These are phyloP conservation scores for Semotilus atromaculatus DNA, from an alignment of 2,797 vertebrate species.

Conservation along the genomic window DNA sequence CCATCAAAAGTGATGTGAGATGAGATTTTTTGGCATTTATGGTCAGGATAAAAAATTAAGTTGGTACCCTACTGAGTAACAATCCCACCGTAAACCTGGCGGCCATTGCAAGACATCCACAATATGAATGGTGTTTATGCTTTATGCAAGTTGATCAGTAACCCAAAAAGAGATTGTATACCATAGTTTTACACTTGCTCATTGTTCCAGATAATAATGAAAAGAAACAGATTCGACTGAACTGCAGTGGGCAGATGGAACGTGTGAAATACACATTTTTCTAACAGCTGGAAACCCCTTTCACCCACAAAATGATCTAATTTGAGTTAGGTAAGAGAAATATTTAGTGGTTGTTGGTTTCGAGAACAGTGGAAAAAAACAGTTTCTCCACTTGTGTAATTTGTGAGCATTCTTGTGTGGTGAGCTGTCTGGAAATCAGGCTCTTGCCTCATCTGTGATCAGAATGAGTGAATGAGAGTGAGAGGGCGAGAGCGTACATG, in stretches of 20 bases:
- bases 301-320: neutral
- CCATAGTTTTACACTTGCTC: neutral
- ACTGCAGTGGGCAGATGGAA: neutral
- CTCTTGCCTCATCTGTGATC: conserved; percentile 37
- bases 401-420: conserved; percentile 39
- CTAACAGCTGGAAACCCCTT: neutral
- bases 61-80: neutral
- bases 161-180: neutral
- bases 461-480: conserved; percentile 4
- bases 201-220: neutral
- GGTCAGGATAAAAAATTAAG: too few species aligned
- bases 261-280: neutral
- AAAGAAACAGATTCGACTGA: neutral
- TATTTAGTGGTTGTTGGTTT: conserved; percentile 18
- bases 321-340: conserved; percentile 24
- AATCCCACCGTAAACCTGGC: neutral
- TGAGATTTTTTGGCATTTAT: too few species aligned
- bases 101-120: neutral
- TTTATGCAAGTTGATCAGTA: neutral
- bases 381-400: conserved; percentile 23
- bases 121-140: neutral
- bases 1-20: too few species aligned
- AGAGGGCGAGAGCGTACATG: neutral
- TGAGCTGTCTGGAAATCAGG: conserved; percentile 32
- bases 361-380: conserved; percentile 20